phyloP scores from a whole-genome alignment of 2,113 vertebrate species.

The Lamprologus sp. region DNA sequence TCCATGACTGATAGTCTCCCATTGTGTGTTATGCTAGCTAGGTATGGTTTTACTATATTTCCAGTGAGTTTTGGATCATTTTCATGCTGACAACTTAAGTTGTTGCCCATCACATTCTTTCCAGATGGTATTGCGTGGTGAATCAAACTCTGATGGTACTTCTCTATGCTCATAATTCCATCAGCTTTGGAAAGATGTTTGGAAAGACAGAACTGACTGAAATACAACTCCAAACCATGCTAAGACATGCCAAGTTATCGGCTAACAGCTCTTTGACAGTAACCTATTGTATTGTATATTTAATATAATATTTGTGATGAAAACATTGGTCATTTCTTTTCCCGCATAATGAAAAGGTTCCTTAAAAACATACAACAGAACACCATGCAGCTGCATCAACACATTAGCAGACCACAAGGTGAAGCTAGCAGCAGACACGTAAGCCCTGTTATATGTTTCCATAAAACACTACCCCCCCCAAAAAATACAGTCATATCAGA shows the following conservation, averaged over 20 bases:
- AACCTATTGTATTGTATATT: background rate
- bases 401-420: background rate
- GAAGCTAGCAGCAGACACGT: background rate
- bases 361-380: background rate
- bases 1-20: background rate
- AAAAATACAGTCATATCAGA: background rate
- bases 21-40: background rate
- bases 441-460: background rate
- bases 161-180: background rate
- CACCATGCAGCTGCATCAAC: background rate
- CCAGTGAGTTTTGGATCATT: background rate
- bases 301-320: background rate
- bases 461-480: background rate
- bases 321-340: background rate
- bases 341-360: background rate
- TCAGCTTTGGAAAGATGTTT: background rate
- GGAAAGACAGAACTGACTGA: background rate
- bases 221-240: background rate
- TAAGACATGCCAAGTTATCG: background rate
- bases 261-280: background rate
- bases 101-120: background rate
- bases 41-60: background rate
- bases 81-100: background rate
- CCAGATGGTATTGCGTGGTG: too few species aligned
- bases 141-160: background rate